Percentiles rank a stretch among this genome's conserved stretches.
Conservation (phyloP, 2,888 invertebrate species). For the Icerya purchasi region DNA sequence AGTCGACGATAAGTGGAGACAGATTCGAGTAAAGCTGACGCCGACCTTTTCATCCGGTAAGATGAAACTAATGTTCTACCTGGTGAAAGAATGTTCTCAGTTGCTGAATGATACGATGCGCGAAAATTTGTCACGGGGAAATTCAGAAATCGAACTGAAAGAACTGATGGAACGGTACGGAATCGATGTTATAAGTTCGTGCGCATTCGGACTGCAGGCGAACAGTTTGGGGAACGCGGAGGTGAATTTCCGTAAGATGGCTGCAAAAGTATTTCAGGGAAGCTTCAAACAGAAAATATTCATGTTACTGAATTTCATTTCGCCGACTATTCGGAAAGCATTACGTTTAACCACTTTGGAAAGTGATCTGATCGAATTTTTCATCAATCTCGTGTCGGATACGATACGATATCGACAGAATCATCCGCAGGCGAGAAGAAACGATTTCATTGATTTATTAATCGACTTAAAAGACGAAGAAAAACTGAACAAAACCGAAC, state of each 20-base stretch:
- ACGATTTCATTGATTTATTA: background rate
- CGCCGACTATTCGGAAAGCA: background rate
- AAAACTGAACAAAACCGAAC: too few relatives aligned
- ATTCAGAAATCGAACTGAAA: background rate
- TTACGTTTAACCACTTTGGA: background rate
- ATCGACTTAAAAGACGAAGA: background rate
- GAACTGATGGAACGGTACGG: background rate
- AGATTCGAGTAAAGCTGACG: slow-evolving; percentile 25
- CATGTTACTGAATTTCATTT: background rate
- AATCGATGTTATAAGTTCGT: background rate
- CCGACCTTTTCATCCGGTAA: slow-evolving; percentile 26
- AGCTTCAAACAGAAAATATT: background rate
- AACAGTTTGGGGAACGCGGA: background rate
- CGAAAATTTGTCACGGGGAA: background rate
- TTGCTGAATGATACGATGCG: background rate
- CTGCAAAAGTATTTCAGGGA: background rate
- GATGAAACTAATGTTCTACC: slow-evolving; percentile 30
- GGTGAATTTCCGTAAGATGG: background rate
- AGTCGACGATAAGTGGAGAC: slow-evolving; percentile 31
- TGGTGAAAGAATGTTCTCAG: slow-evolving; percentile 18
- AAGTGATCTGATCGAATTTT: background rate
- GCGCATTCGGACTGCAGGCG: background rate
- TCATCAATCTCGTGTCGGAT: background rate
- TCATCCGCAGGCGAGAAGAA: background rate
- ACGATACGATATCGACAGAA: background rate